Conservation (phyloP, 1,140 invertebrate genomes). For the Whitmania pigra region DNA sequence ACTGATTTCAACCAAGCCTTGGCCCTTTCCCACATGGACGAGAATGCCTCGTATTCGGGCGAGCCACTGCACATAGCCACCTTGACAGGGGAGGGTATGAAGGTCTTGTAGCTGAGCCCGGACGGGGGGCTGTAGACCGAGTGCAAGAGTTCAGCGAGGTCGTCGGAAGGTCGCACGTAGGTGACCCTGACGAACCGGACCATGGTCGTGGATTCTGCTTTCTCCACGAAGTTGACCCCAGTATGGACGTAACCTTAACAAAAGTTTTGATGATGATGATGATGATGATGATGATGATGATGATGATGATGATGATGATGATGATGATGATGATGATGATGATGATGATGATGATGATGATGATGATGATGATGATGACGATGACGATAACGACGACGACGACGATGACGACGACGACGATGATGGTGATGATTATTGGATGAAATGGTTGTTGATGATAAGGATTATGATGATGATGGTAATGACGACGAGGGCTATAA, state of each 20-base stretch:
- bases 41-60: conserved; percentile 22
- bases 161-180: conserved; percentile 24
- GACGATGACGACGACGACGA: not conserved
- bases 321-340: not conserved
- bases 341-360: not conserved
- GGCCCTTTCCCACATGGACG: conserved; percentile 23
- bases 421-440: not conserved
- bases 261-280: not conserved
- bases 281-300: not conserved
- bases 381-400: not conserved
- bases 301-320: not conserved
- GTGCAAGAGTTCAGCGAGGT: conserved; percentile 2
- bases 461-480: not conserved
- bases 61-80: conserved; percentile 25
- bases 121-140: conserved; percentile 19
- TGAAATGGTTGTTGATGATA: too few relatives aligned
- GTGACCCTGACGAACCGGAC: conserved; percentile 24
- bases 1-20: conserved; percentile 24
- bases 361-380: not conserved
- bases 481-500: not conserved
- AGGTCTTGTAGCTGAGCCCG: conserved; percentile 24
- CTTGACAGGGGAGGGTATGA: conserved; percentile 25
- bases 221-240: conserved; percentile 25
- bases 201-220: conserved; percentile 21
- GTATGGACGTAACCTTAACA: conserved; percentile 23